These are phyloP conservation scores for Semnopithecus entellus DNA, from an alignment of 2,113 vertebrate genomes.

Conservation along the genomic window DNA sequence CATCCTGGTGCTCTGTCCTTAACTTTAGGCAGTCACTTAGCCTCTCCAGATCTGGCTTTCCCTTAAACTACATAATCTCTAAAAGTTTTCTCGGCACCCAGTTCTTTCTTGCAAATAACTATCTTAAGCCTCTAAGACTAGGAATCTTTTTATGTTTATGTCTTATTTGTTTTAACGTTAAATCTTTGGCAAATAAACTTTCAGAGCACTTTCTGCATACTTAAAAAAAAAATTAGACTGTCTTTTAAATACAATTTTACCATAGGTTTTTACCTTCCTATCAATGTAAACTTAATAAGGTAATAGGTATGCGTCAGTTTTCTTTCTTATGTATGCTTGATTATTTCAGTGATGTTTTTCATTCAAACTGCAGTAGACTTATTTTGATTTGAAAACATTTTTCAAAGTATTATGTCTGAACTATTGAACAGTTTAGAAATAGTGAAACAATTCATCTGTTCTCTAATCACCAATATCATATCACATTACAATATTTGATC, in stretches of 20 bases:
- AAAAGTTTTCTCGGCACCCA: not conserved
- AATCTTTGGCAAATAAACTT: not conserved
- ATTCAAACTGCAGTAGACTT: not conserved
- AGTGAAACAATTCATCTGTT: not conserved
- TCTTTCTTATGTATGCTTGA: not conserved
- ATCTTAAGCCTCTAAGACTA: not conserved
- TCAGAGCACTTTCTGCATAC: not conserved
- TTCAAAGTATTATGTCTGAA: slow-evolving; percentile 33
- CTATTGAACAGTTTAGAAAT: slow-evolving; percentile 9
- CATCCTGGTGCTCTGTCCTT: not conserved
- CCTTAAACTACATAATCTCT: not conserved
- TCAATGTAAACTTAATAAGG: not conserved
- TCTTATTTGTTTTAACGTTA: slow-evolving; percentile 2
- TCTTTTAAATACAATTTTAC: slow-evolving; percentile 19
- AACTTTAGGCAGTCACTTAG: not conserved
- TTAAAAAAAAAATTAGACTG: not conserved
- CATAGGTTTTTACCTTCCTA: not conserved
- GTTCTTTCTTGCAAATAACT: not conserved
- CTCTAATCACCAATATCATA: not conserved
- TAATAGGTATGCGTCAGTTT: not conserved
- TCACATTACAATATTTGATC: not conserved
- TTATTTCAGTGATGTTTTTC: slow-evolving; percentile 43
- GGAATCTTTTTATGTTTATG: not conserved
- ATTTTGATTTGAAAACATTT: slow-evolving; percentile 12
- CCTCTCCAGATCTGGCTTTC: not conserved